phyloP scores from a whole-genome alignment of 2,888 invertebrate species.

The Geotrupes spiniger region DNA sequence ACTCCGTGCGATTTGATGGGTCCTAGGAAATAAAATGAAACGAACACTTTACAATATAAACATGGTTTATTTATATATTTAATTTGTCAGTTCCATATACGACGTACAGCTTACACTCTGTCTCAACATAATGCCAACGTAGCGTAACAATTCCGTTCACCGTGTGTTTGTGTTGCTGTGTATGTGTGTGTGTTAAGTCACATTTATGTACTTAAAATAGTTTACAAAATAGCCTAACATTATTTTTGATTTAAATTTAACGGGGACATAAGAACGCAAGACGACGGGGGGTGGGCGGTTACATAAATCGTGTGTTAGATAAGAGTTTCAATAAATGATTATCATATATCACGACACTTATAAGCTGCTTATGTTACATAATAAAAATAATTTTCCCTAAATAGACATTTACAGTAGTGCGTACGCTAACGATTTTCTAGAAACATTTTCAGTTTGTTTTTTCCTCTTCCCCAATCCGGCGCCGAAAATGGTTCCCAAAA shows the following conservation, averaged over 20 bases:
- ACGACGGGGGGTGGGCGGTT: background rate
- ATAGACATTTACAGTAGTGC: slow-evolving; percentile 33
- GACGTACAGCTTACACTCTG: slow-evolving; percentile 32
- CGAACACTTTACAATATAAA: slow-evolving; percentile 43
- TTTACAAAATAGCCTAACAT: slow-evolving; percentile 34
- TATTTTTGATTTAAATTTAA: slow-evolving; percentile 26
- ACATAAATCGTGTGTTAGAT: background rate
- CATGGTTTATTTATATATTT: slow-evolving; percentile 47
- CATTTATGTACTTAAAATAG: slow-evolving; percentile 29
- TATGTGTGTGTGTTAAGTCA: slow-evolving; percentile 15
- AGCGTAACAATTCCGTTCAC: slow-evolving; percentile 20
- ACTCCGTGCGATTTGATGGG: too few species aligned
- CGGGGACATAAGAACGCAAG: background rate
- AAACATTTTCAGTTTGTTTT: background rate
- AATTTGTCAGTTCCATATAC: slow-evolving; percentile 45
- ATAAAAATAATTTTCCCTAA: slow-evolving; percentile 46
- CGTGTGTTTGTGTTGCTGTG: slow-evolving; percentile 9
- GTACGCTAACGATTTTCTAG: background rate
- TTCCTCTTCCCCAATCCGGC: background rate
- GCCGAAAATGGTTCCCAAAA: background rate
- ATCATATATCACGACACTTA: slow-evolving; percentile 49
- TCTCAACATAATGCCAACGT: background rate
- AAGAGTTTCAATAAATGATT: slow-evolving; percentile 31
- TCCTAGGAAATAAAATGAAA: too few species aligned
- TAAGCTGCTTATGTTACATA: slow-evolving; percentile 47